Evolutionary conservation across 2,797 vertebrate genomes (phyloP), one percentile per base, ranked within the genome.

Genomic region (Poecilia gillii): DNA sequence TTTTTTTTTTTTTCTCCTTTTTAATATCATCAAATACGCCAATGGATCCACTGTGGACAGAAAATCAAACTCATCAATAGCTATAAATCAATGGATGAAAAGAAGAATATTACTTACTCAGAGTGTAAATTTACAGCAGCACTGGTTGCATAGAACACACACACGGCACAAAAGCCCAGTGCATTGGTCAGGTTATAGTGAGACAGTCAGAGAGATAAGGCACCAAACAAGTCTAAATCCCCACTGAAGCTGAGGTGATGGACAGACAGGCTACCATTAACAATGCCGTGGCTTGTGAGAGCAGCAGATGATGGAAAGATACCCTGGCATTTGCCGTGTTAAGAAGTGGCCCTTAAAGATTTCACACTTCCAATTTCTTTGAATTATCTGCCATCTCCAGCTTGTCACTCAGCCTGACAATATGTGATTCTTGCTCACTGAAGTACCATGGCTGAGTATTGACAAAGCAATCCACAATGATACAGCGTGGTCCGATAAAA

Each of bases 331-430:
- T 98, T 98, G 96, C 97, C 94, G 96, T 95, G 96, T 96, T 96
- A 95, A 98, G 96, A 97, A 97, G 96, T 97, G 96, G 97, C 96
- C 96, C 97, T 99, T 98, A 97, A 97, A 98, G 97, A 97, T 98
- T 98, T 98, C 96, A 97, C 96, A 98, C 97, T 97, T 98, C 96
- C 97, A 98, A 96, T 98, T 97, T 97, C 97, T 98, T 97, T 97
- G 97, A 98, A 97, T 98, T 99, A 98, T 98, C 98, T 96, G 95
- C 97, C 97, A 99, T 98, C 97, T 98, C 95, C 94, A 95, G 93
- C 92, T 96, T 98, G 97, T 97, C 97, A 98, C 94, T 98, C 97
- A 98, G 93, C 80, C 90, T 77, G 95, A 96, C 96, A 97, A 97
- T 97, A 96, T 96, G 95, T 96, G 97, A 97, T 97, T 97, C 96